These are phyloP conservation scores for Harpagifer antarcticus DNA, from an alignment of 2,797 vertebrate species.

Conservation along the genomic window DNA sequence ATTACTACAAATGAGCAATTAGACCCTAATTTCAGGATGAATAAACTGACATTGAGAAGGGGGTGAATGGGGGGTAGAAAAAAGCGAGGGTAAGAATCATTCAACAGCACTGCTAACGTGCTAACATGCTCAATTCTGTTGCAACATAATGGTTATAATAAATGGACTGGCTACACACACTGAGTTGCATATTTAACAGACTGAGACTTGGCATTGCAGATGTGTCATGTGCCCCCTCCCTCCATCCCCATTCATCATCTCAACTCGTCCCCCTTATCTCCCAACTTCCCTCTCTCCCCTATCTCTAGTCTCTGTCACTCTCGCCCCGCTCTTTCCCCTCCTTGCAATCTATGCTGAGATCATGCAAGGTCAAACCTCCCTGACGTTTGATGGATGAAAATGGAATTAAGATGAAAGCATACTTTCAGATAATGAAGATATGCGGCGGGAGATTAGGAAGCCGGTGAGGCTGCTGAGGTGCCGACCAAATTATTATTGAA, in stretches of 20 bases:
- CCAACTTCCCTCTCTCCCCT: constrained; percentile 29
- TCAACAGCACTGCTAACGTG: constrained; percentile 23
- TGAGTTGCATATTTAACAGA: constrained; percentile 26
- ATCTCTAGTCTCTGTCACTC: constrained; percentile 60
- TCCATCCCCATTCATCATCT: constrained; percentile 69
- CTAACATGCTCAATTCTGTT: constrained; percentile 31
- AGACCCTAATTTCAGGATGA: constrained; percentile 78
- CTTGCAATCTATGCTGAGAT: constrained; percentile 70
- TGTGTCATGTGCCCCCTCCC: constrained; percentile 42
- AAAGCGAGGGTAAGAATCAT: constrained; percentile 36
- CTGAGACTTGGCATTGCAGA: constrained; percentile 23
- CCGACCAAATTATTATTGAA: constrained; percentile 82
- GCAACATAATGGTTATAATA: constrained; percentile 47
- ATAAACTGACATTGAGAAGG: constrained; percentile 68
- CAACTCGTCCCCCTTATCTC: constrained; percentile 60
- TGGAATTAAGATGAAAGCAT: constrained; percentile 85
- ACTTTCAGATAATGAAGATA: constrained; percentile 85
- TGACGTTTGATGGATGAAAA: constrained; percentile 84
- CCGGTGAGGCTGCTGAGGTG: constrained; percentile 66
- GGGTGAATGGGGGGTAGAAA: constrained; percentile 16
- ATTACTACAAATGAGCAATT: constrained; percentile 86
- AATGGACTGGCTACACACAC: constrained; percentile 53
- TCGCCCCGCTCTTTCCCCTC: constrained; percentile 27
- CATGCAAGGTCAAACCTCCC: constrained; percentile 80
- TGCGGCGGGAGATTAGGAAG: constrained; percentile 77